Conservation (phyloP, 2,797 vertebrate genomes). For the Hyperoplus immaculatus region DNA sequence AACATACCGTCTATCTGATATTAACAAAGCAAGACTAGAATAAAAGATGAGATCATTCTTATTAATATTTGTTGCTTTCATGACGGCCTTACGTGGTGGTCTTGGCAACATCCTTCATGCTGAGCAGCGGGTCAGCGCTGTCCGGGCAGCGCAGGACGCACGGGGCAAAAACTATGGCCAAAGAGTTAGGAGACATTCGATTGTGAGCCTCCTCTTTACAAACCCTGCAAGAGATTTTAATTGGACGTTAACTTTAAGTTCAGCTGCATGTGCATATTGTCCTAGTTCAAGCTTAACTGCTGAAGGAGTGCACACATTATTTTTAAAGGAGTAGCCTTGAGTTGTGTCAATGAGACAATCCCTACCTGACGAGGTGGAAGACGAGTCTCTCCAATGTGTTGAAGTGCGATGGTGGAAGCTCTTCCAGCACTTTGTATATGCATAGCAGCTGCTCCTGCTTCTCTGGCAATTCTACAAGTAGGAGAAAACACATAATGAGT, state of each 20-base stretch:
- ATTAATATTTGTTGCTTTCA: not conserved
- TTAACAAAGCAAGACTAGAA: not conserved
- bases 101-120: slow-evolving; percentile 98
- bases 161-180: slow-evolving; percentile 97
- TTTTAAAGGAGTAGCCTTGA: not conserved
- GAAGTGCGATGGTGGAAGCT: slow-evolving; percentile 92
- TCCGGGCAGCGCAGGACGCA: slow-evolving; percentile 96
- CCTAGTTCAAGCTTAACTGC: not conserved
- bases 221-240: slow-evolving; percentile 85
- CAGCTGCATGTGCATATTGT: not conserved
- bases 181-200: slow-evolving; percentile 95
- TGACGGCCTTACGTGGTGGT: slow-evolving; percentile 92
- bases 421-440: slow-evolving; percentile 93
- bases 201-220: slow-evolving; percentile 93
- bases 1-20: not conserved
- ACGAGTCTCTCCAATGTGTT: slow-evolving; percentile 93
- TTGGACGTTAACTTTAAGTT: not conserved
- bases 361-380: slow-evolving; percentile 96
- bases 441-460: slow-evolving; percentile 93
- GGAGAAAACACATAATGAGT: slow-evolving; percentile 18
- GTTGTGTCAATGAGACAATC: not conserved
- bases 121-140: slow-evolving; percentile 93
- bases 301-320: not conserved
- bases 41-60: not conserved
- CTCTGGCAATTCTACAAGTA: slow-evolving; percentile 91